Percentiles rank a stretch among this genome's conserved stretches.
Conservation (phyloP, 2,888 invertebrate species). For the Mesodorylaimus sp. region DNA sequence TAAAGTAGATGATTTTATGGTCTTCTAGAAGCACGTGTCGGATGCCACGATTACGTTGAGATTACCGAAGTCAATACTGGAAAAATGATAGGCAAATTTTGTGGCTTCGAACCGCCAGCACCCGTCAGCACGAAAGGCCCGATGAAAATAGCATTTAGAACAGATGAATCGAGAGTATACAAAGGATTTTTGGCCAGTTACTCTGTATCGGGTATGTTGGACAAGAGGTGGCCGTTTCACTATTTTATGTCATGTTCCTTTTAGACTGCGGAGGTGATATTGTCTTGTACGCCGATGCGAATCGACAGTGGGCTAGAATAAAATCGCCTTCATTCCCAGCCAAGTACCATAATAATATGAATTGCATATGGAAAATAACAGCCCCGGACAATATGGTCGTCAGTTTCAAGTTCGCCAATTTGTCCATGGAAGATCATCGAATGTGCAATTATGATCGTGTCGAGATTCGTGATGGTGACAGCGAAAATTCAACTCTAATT, state of each 20-base stretch:
- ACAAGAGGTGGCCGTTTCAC: not conserved
- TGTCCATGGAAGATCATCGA: slow-evolving; percentile 1
- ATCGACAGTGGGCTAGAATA: not conserved
- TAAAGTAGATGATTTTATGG: not conserved
- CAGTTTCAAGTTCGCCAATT: slow-evolving; percentile 1
- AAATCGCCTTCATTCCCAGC: slow-evolving; percentile 1
- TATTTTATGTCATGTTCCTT: not conserved
- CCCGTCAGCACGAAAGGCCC: not conserved
- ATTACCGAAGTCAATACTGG: not conserved
- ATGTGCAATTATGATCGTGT: slow-evolving; percentile 47
- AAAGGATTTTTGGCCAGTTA: not conserved
- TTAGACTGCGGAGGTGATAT: slow-evolving; percentile 14
- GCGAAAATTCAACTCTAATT: slow-evolving; percentile 46
- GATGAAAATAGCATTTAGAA: not conserved
- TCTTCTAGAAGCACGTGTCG: not conserved
- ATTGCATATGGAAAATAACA: slow-evolving; percentile 1
- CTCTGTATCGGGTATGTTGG: not conserved
- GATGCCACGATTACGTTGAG: not conserved
- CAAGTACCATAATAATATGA: slow-evolving; percentile 1
- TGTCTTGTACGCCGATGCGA: not conserved
- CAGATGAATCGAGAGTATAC: not conserved
- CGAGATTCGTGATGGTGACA: slow-evolving; percentile 65
- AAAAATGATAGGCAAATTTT: not conserved
- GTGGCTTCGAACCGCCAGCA: not conserved
- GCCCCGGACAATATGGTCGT: not conserved